Base-by-base conservation (phyloP, 2,113 vertebrate species). In the Tetraodon nigroviridis region DNA sequence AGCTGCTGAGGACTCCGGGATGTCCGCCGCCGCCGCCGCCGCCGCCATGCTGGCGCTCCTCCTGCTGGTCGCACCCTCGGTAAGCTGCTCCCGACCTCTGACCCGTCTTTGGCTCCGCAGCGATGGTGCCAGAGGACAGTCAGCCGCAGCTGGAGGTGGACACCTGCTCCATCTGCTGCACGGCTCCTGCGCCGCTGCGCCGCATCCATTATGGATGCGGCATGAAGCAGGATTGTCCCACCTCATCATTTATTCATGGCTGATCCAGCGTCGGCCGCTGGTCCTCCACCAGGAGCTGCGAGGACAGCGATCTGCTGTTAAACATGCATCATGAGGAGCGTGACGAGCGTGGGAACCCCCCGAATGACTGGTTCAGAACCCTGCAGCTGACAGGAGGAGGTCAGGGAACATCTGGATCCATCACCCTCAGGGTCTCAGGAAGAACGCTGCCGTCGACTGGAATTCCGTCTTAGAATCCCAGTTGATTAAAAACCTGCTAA, bases 201-300 rank as follows among this genome's bases (percentile, higher is more conserved):
- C 3, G 49, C 58, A 69, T 76, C 55, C 76, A 76, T 79, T 64
- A 74, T 79, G 58, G 42, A 81, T 41, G 17, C 49, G 49, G 11
- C 14, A 37, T 71, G 73, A 27, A 49, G 45, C 51, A 58, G 44
- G 58, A 45, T 21, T 61, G 51, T 62, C 3, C 37, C 3, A 13
- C 16, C 24, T 64, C 41, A 69, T 79, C 12, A 71, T 61, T 83
- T 74, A 81, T 71, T 83, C 40, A 83, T 55, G 3, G 24, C 44
- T 63, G 62, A 46, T 57, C 56, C 61, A 78, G 14, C 53, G 20
- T 44, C 20, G 51, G 45, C 61, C 29, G 65, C 27, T 62, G 60
- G 19, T 44, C 21, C n/a, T 27, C 50, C 44, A 3, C 12, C 1
- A 51, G 46, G 37, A 58, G 18, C 37, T 50, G n/a, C 14, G 6